Base-by-base conservation (phyloP, 2,797 vertebrate genomes). In the Leptodactylus fallax region DNA sequence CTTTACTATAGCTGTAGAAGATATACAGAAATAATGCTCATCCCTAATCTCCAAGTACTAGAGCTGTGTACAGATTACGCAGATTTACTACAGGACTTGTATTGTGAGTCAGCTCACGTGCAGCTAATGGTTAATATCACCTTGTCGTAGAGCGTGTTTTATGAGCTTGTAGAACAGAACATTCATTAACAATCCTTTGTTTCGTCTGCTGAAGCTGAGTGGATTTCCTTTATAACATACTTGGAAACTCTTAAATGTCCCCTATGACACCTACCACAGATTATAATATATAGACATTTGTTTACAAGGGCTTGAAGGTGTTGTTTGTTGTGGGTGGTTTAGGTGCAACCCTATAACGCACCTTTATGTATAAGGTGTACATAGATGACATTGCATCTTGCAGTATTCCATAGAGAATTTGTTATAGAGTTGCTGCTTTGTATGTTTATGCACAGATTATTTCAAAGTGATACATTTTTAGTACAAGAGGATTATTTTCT, bases 161-260 rank as follows among this genome's bases (percentile, higher is more conserved):
- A 88, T 88, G 85, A 88, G 83, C 82, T 53, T 80, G 77, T 85
- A 85, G 80, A 69, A 85, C 23, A 81, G 65, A 88, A 51, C 79
- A 82, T 77, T 71, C 67, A 84, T 83, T 65, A 83, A 65, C 81
- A 83, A 58, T 83, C 81, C 60, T 61, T 55, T 85, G 65, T 72
- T 49, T 74, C 27, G 58, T 21, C 49, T 61, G 58, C 61, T 84
- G 45, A 36, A 74, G 67, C 65, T n/a, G 11, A 85, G 49, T 65
- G 36, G 55, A 6, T 51, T 78, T 83, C n/a, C 17, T 77, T 67
- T 23, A 53, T 45, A 61, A 49, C n/a, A 27, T 71, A 79, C 79
- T 19, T 7, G 55, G 74, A 88, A 69, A 47, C 36, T 49, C 56
- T 60, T 25, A 87, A 47, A 58, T 84, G 74, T 72, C 63, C 12